phyloP scores from a whole-genome alignment of 2,888 invertebrate genomes.

The Tenthredo livida region DNA sequence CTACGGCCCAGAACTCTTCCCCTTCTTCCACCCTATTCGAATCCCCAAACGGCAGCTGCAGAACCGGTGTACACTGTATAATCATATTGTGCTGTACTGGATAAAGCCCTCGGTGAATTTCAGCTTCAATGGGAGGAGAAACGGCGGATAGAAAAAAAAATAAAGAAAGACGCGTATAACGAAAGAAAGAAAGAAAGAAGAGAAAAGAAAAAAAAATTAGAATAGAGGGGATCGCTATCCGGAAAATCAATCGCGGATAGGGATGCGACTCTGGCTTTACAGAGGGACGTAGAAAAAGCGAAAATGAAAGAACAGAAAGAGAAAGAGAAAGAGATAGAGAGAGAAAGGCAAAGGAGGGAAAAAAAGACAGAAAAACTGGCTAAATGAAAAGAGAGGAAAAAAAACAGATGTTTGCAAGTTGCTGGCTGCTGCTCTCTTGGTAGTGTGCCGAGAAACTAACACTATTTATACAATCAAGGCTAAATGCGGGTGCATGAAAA shows the following conservation, averaged over 20 bases:
- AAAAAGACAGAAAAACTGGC: not conserved
- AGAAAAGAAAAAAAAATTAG: slow-evolving; percentile 12
- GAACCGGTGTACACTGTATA: slow-evolving; percentile 68
- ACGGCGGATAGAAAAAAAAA: not conserved
- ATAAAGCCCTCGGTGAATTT: slow-evolving; percentile 54
- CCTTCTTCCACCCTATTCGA: slow-evolving; percentile 59
- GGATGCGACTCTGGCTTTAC: slow-evolving; percentile 32
- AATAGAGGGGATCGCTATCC: slow-evolving; percentile 40
- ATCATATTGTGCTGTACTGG: slow-evolving; percentile 67
- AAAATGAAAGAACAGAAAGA: not conserved
- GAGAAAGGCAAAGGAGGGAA: not conserved
- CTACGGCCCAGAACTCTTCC: slow-evolving; percentile 49
- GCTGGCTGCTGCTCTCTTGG: slow-evolving; percentile 35
- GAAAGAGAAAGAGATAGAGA: not conserved
- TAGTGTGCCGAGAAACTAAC: slow-evolving; percentile 49
- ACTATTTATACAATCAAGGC: slow-evolving; percentile 54
- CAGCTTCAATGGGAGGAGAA: slow-evolving; percentile 32
- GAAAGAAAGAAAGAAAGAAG: not conserved
- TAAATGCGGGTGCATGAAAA: slow-evolving; percentile 38
- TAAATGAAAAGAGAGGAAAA: slow-evolving; percentile 16
- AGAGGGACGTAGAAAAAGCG: not conserved
- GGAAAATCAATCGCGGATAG: slow-evolving; percentile 33
- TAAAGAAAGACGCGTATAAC: not conserved
- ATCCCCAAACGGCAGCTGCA: slow-evolving; percentile 63
- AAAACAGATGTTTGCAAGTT: slow-evolving; percentile 43